Evolutionary conservation across 2,113 vertebrate species (phyloP).

Genomic region (Calonectris borealis): DNA sequence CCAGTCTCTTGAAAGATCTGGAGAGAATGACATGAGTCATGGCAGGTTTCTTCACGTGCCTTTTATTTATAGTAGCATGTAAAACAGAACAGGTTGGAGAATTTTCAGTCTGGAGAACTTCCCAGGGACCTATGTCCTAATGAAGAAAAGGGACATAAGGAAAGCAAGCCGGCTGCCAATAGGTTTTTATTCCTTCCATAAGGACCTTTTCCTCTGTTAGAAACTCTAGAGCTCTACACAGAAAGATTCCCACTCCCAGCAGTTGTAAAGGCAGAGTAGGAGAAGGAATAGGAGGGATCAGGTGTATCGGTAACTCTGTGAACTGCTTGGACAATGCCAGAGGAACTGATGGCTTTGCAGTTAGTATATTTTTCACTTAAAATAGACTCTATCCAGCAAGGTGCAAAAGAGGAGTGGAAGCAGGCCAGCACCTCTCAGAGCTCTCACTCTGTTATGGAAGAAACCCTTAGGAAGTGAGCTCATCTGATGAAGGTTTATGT

Average conservation of each 20-base stretch:
- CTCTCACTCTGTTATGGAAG: background rate
- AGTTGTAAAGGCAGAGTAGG: background rate
- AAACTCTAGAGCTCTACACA: background rate
- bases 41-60: background rate
- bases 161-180: background rate
- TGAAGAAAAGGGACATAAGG: background rate
- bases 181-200: background rate
- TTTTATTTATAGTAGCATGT: constrained; percentile 1
- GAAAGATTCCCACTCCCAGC: background rate
- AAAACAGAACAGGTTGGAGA: background rate
- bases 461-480: background rate
- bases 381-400: background rate
- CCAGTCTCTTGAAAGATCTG: background rate
- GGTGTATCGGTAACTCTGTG: background rate
- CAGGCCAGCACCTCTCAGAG: background rate
- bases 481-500: background rate
- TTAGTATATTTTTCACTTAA: background rate
- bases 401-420: background rate
- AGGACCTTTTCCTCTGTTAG: background rate
- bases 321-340: background rate
- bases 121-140: background rate
- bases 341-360: background rate
- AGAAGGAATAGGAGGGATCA: background rate
- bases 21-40: background rate
- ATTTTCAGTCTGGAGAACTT: background rate